Evolutionary conservation across 2,888 invertebrate species (phyloP).

Genomic region (Ischnus inquisitorius): DNA sequence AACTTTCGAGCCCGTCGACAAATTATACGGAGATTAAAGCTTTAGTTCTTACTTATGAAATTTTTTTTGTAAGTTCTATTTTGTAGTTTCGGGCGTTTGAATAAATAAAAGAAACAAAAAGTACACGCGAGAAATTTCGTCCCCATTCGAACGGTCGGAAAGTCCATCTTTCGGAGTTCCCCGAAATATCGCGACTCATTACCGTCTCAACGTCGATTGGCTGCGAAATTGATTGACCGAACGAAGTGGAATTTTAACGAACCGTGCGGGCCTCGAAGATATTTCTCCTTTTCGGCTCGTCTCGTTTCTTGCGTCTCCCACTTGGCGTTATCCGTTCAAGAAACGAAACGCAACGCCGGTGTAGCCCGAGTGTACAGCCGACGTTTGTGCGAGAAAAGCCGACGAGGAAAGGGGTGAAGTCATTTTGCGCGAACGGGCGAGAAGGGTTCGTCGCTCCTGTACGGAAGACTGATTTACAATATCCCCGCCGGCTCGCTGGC

Average conservation of each 20-base stretch:
- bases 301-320: constrained; percentile 5
- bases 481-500: constrained; percentile 66
- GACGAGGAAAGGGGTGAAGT: constrained; percentile 56
- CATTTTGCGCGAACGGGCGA: constrained; percentile 52
- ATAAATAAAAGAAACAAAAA: too few species aligned
- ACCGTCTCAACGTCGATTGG: constrained; percentile 5
- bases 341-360: constrained; percentile 24
- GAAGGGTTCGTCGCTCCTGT: constrained; percentile 64
- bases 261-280: constrained; percentile 10
- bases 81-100: too few species aligned
- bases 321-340: constrained; percentile 2
- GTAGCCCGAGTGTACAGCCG: neutral
- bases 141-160: too few species aligned
- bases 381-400: constrained; percentile 12
- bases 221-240: constrained; percentile 9
- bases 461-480: constrained; percentile 71
- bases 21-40: constrained; percentile 66
- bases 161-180: too few species aligned
- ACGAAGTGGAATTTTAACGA: constrained; percentile 27
- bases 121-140: too few species aligned
- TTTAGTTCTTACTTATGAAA: constrained; percentile 10
- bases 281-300: constrained; percentile 34
- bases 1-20: constrained; percentile 63
- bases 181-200: neutral
- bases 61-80: too few species aligned